phyloP scores from a whole-genome alignment of 2,797 vertebrate species.

The Numenius phaeopus region DNA sequence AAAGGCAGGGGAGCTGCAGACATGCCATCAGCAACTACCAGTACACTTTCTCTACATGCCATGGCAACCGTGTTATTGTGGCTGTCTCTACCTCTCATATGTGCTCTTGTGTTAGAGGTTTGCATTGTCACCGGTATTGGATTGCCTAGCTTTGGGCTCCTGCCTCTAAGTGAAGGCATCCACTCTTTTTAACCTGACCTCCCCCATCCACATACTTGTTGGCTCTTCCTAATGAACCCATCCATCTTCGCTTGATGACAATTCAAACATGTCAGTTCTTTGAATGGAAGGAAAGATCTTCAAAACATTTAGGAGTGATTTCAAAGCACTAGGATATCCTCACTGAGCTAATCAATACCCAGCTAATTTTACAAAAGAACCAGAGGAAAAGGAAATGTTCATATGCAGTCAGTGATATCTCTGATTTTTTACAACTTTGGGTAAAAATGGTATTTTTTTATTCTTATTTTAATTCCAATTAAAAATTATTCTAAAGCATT shows the following conservation, averaged over 20 bases:
- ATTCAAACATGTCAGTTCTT: background rate
- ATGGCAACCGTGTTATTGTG: background rate
- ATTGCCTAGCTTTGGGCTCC: background rate
- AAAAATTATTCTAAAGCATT: background rate
- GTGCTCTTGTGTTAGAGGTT: background rate
- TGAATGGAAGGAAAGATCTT: background rate
- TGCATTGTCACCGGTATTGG: background rate
- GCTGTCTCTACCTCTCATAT: background rate
- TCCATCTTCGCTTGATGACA: background rate
- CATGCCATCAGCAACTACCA: background rate
- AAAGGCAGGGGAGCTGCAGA: background rate
- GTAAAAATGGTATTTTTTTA: background rate
- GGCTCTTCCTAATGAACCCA: background rate
- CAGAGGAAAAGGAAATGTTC: background rate
- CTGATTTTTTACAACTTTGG: background rate
- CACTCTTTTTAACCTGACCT: background rate
- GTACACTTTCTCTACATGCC: background rate
- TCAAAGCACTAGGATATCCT: background rate
- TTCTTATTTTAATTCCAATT: background rate
- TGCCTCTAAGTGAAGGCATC: background rate
- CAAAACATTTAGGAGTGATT: background rate
- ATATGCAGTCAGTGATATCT: background rate
- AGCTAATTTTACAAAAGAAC: background rate
- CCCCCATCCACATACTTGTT: background rate
- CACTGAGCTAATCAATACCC: background rate